Conservation (phyloP, 35 echinoderm and acorn worm genomes). For the Ptychodera flava region DNA sequence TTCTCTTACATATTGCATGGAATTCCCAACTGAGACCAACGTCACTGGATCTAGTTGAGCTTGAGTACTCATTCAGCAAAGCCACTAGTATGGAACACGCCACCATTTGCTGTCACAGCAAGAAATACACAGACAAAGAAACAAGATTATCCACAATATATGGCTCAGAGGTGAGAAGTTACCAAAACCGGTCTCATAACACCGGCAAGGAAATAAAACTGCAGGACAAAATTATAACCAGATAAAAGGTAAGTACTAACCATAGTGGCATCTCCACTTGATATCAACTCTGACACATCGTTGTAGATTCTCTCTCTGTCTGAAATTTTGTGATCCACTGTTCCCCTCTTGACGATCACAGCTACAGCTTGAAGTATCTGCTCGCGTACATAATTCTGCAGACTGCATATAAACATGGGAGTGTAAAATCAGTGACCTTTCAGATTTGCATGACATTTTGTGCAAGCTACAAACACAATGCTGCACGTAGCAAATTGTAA, state of each 20-base stretch:
- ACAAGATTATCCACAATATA: too few relatives aligned
- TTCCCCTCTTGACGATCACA: slow-evolving; percentile 92
- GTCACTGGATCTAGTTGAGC: slow-evolving; percentile 67
- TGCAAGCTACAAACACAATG: too few relatives aligned
- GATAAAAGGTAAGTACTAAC: too few relatives aligned
- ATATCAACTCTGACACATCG: slow-evolving; percentile 87
- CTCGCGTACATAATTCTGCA: slow-evolving; percentile 89
- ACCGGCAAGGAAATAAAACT: too few relatives aligned
- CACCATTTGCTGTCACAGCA: slow-evolving; percentile 67
- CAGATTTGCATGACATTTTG: too few relatives aligned
- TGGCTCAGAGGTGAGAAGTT: too few relatives aligned
- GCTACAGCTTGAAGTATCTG: slow-evolving; percentile 95
- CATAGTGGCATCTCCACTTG: slow-evolving; percentile 72
- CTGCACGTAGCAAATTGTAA: too few relatives aligned
- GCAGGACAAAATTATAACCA: too few relatives aligned
- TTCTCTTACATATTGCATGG: slow-evolving; percentile 75
- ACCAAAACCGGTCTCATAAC: too few relatives aligned
- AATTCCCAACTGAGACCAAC: slow-evolving; percentile 97
- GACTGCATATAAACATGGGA: slow-evolving; percentile 30
- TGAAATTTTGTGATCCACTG: slow-evolving; percentile 56
- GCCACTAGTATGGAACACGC: slow-evolving; percentile 95
- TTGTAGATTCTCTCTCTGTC: slow-evolving; percentile 57
- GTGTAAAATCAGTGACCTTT: too few relatives aligned
- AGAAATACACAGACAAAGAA: background rate
- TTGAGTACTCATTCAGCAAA: slow-evolving; percentile 88